Evolutionary conservation across 2,113 vertebrate species (phyloP), one percentile per base, ranked within the genome.

Genomic region (Crotalus helleri): DNA sequence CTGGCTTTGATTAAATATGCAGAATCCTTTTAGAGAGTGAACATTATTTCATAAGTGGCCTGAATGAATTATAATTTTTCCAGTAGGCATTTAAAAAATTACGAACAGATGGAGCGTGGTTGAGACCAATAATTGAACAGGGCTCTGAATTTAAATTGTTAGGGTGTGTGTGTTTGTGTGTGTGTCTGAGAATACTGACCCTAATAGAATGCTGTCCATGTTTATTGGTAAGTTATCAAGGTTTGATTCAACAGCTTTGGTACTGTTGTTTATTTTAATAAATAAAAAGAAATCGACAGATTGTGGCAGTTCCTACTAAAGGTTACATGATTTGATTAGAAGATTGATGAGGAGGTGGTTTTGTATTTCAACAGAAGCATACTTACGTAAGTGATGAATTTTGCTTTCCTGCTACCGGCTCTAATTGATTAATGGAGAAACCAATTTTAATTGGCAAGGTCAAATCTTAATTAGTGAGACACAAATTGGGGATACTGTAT

Each of bases 1-100:
- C 64, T 13, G 64, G 88, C 88, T 90, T 93, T 90, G 92, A 93
- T 93, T 90, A 93, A 93, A 93, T 81, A 93, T 90, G 61, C 55
- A 90, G 54, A 90, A 93, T 39, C 86, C 69, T 90, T 93, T 92
- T 86, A 51, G n/a, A 81, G 46, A n/a, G 12, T 93, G 85, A 93
- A 90, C 88, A 89, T 53, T 90, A 81, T 86, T 86, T 90, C 49
- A 54, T 90, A 90, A 90, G 92, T 90, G 74, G 74, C n/a, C 92
- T 46, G 2, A 61, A 90, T 86, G 74, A 61, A 90, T 51, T 61
- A 44, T 85, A 89, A 90, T 92, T 85, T 88, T 90, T 92, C 92
- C 88, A 92, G 87, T 58, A 90, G 64, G 54, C 88, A 90, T 85
- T 55, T 26, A 58, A 33, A 74, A 23, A 26, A 44, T 57, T 49